A percentile compares a stretch with the other conserved stretches of the same genome.
phyloP scores from a whole-genome alignment of 2,113 vertebrate genomes.

The Rhynchomys soricoides region DNA sequence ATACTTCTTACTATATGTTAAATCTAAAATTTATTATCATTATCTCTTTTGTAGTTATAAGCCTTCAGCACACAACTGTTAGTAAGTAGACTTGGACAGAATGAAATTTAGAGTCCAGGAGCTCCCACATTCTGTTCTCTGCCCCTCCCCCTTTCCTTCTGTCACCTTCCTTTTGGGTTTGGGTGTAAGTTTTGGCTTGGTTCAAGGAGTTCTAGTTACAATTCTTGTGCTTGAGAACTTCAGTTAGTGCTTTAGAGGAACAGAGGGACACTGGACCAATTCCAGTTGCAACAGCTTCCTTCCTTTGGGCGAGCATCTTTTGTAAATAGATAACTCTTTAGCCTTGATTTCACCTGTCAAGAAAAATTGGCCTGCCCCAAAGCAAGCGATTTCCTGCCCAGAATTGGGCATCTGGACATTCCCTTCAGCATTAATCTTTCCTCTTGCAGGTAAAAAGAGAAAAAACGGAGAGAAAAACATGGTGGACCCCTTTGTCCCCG shows the following conservation, averaged over 20 bases:
- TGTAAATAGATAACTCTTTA: background rate
- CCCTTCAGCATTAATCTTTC: slow-evolving; percentile 82
- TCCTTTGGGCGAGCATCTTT: background rate
- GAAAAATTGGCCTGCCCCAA: background rate
- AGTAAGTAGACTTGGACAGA: background rate
- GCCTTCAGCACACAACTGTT: background rate
- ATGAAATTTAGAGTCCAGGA: background rate
- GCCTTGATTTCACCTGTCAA: background rate
- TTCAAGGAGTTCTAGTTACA: background rate
- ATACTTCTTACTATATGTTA: background rate
- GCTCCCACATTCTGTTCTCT: background rate
- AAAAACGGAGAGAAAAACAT: slow-evolving; percentile 81
- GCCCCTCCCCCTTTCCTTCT: background rate
- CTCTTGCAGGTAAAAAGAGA: slow-evolving; percentile 83
- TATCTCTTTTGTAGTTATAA: background rate
- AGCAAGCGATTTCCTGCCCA: slow-evolving; percentile 52
- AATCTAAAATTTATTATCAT: background rate
- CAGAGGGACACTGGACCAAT: background rate
- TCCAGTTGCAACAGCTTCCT: background rate
- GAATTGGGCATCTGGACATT: slow-evolving; percentile 1
- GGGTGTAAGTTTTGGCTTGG: background rate
- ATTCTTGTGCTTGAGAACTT: background rate
- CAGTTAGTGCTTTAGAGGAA: background rate
- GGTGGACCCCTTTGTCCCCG: slow-evolving; percentile 79
- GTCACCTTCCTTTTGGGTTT: background rate